These are phyloP conservation scores for Anguilla obscura DNA, from an alignment of 2,797 vertebrate genomes.

Conservation along the genomic window DNA sequence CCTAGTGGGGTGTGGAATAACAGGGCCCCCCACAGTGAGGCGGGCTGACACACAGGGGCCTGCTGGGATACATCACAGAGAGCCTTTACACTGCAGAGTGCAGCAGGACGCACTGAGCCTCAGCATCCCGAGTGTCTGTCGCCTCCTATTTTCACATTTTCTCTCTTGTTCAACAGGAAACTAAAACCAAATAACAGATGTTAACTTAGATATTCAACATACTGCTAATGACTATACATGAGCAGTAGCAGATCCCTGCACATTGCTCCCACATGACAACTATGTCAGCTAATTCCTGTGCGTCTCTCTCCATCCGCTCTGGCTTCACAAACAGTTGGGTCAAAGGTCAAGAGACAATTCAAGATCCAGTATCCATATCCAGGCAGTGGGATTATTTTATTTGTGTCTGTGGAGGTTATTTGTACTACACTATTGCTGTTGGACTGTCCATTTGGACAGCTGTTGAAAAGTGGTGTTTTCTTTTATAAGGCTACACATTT, in stretches of 20 bases:
- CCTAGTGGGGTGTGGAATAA: conserved; percentile 16
- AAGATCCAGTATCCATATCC: not conserved
- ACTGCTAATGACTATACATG: not conserved
- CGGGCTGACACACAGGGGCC: not conserved
- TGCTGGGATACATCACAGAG: not conserved
- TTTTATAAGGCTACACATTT: not conserved
- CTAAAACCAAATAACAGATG: not conserved
- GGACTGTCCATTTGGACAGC: not conserved
- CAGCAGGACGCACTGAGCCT: not conserved
- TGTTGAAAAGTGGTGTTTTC: not conserved
- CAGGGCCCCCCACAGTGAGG: not conserved
- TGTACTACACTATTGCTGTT: not conserved
- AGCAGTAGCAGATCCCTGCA: not conserved
- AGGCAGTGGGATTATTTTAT: not conserved
- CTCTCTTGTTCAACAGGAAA: not conserved
- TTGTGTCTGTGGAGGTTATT: not conserved
- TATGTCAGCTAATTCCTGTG: not conserved
- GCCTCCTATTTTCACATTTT: not conserved
- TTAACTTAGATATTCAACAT: not conserved
- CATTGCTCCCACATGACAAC: not conserved
- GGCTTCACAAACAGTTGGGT: not conserved
- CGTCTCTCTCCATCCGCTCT: not conserved
- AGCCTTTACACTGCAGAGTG: not conserved
- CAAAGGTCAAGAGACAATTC: not conserved
- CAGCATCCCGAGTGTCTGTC: not conserved